Evolutionary conservation across 2,888 invertebrate genomes (phyloP).

Genomic region (Tetrapedia diversipes): DNA sequence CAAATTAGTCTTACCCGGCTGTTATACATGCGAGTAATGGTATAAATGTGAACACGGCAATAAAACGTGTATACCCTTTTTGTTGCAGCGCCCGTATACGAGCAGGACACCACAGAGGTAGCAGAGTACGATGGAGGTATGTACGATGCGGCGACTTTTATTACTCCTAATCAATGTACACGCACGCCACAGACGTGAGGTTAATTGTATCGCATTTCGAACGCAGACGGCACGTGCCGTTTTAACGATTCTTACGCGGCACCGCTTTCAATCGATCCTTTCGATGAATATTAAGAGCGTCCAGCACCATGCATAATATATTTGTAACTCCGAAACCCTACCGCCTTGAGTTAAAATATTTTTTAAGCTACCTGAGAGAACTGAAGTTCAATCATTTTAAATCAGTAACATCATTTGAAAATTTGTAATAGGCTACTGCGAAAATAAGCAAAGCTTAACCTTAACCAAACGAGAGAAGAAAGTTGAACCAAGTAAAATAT

Average conservation of each 20-base stretch:
- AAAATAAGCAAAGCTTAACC: too few species aligned
- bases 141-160: constrained; percentile 54
- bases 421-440: too few species aligned
- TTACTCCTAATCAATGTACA: constrained; percentile 47
- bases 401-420: too few species aligned
- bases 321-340: too few species aligned
- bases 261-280: constrained; percentile 44
- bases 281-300: constrained; percentile 49
- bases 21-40: background rate
- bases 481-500: too few species aligned
- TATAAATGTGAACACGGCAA: background rate
- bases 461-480: too few species aligned
- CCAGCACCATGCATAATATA: background rate
- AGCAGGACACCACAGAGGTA: constrained; percentile 80
- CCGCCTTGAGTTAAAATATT: too few species aligned
- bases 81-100: constrained; percentile 81
- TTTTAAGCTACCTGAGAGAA: too few species aligned
- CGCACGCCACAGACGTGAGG: constrained; percentile 33
- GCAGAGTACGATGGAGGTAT: constrained; percentile 80
- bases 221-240: constrained; percentile 31
- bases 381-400: too few species aligned
- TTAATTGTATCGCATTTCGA: constrained; percentile 55
- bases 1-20: background rate
- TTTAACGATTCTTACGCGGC: constrained; percentile 29
- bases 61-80: constrained; percentile 31